phyloP scores from a whole-genome alignment of 2,797 vertebrate genomes.

The Todus mexicanus region DNA sequence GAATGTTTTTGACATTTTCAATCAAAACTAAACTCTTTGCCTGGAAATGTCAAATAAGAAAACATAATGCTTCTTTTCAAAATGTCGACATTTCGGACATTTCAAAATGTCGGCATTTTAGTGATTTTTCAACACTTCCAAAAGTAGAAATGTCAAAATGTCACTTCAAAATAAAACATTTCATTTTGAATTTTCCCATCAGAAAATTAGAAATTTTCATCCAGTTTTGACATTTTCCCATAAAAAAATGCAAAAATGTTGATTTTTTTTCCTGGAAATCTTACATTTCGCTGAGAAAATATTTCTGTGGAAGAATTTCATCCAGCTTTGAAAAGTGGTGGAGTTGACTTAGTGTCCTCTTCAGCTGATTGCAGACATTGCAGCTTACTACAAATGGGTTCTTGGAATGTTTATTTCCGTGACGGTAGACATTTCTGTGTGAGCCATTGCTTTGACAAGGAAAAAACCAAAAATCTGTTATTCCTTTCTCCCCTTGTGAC shows the following conservation, averaged over 20 bases:
- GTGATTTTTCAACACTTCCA: slow-evolving; percentile 63
- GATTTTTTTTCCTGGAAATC: slow-evolving; percentile 4
- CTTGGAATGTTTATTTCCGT: neutral
- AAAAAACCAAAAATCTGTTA: neutral
- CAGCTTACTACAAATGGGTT: neutral
- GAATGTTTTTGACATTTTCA: slow-evolving; percentile 69
- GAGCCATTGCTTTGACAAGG: slow-evolving; percentile 15
- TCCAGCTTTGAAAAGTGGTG: neutral
- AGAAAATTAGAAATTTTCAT: slow-evolving; percentile 67
- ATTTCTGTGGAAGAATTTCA: slow-evolving; percentile 44
- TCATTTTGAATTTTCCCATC: slow-evolving; percentile 58
- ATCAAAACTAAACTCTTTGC: slow-evolving; percentile 68
- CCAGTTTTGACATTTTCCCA: slow-evolving; percentile 48
- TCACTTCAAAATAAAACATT: slow-evolving; percentile 60
- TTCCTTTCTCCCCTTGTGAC: slow-evolving; percentile 16
- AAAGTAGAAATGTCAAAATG: slow-evolving; percentile 68
- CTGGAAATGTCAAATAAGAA: slow-evolving; percentile 70
- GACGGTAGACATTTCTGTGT: neutral
- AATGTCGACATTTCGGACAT: slow-evolving; percentile 65
- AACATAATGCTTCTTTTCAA: slow-evolving; percentile 68
- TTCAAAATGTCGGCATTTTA: slow-evolving; percentile 61
- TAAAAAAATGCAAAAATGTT: slow-evolving; percentile 12
- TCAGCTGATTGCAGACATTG: neutral
- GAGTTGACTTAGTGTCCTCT: neutral
- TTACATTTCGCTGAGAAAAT: slow-evolving; percentile 33